Percentiles rank a stretch among this genome's conserved stretches.
These are phyloP conservation scores for Phyllotreta striolata DNA, from an alignment of 2,888 invertebrate species.

Conservation along the genomic window DNA sequence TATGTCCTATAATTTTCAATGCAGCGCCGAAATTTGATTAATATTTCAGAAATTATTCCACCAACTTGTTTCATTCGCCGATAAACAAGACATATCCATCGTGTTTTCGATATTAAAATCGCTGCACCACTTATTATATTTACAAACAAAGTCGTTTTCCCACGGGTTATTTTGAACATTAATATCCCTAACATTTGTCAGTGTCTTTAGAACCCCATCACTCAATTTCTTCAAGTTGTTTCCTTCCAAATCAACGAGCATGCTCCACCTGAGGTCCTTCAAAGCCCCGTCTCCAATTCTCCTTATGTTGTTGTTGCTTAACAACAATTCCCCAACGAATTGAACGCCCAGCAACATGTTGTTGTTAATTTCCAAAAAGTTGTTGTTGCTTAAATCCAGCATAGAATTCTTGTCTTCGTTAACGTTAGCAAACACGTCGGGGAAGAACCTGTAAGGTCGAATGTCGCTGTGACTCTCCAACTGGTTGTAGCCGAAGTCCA, in stretches of 20 bases:
- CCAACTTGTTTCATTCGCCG: no score
- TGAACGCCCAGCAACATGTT: conserved; percentile 37
- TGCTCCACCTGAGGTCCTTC: conserved; percentile 30
- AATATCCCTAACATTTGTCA: conserved; percentile 25
- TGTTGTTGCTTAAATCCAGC: conserved; percentile 46
- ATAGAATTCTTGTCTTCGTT: conserved; percentile 26
- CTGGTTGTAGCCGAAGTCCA: conserved; percentile 45
- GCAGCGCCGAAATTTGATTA: no score
- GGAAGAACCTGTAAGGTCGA: conserved; percentile 39
- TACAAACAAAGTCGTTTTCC: conserved; percentile 36
- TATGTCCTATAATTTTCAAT: no score
- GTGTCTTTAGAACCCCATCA: conserved; percentile 24
- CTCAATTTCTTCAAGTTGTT: conserved; percentile 38
- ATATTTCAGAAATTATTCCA: no score
- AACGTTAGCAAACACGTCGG: conserved; percentile 37
- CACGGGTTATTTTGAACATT: conserved; percentile 40
- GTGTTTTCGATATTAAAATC: conserved; percentile 22
- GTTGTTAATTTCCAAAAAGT: conserved; percentile 38
- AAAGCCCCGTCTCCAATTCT: conserved; percentile 39
- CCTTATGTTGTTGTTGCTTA: conserved; percentile 43
- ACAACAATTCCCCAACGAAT: conserved; percentile 36
- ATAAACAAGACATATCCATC: conserved; percentile 24
- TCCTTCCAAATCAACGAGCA: conserved; percentile 40
- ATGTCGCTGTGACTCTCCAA: conserved; percentile 20
- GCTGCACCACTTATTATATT: conserved; percentile 36